Conservation (phyloP, 2,797 vertebrate species). For the Notolepis coatsorum region DNA sequence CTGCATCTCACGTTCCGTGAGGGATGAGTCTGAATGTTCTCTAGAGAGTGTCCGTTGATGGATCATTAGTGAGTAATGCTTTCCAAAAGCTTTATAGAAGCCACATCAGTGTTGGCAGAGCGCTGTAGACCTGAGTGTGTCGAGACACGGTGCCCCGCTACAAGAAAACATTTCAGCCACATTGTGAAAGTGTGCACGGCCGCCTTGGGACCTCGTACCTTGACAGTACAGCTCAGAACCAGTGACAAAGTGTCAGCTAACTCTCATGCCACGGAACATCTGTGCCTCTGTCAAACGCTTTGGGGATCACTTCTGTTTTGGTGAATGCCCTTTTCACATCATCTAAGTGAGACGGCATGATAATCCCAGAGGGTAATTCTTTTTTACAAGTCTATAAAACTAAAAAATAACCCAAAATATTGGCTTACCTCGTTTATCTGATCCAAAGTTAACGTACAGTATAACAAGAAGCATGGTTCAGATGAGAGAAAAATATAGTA, state of each 20-base stretch:
- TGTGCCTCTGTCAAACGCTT: conserved; percentile 51
- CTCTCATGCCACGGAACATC: conserved; percentile 34
- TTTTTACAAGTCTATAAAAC: conserved; percentile 48
- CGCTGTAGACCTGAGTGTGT: conserved; percentile 15
- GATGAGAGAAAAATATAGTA: conserved; percentile 83
- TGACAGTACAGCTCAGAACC: conserved; percentile 14
- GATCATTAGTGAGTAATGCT: conserved; percentile 19
- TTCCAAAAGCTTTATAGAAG: conserved; percentile 45
- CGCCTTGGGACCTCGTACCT: conserved; percentile 9
- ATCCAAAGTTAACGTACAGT: conserved; percentile 85
- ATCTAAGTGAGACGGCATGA: conserved; percentile 33
- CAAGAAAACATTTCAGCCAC: conserved; percentile 33
- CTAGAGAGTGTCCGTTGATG: background rate
- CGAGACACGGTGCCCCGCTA: background rate
- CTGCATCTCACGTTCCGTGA: background rate
- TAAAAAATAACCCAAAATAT: conserved; percentile 77
- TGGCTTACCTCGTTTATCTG: conserved; percentile 88
- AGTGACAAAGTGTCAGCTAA: conserved; percentile 11
- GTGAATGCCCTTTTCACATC: conserved; percentile 74
- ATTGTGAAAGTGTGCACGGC: conserved; percentile 18
- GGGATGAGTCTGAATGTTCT: background rate
- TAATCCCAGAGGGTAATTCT: conserved; percentile 42
- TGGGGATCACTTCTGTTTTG: conserved; percentile 46
- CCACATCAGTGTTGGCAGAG: conserved; percentile 5
- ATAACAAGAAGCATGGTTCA: conserved; percentile 83